These are phyloP conservation scores for Dolomedes plantarius DNA, from an alignment of 2,888 invertebrate genomes.

Conservation along the genomic window DNA sequence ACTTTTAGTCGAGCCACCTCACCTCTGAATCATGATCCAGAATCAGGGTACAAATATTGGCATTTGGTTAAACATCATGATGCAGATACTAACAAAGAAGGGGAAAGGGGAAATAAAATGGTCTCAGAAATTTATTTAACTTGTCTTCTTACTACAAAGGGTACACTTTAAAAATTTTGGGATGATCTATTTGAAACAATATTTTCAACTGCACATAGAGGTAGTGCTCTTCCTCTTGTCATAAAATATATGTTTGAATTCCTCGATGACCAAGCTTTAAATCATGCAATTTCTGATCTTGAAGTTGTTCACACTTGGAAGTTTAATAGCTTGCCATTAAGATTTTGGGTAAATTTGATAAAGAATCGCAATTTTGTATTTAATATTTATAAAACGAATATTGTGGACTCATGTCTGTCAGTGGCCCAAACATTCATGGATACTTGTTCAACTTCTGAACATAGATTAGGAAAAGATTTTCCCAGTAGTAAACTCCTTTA, in stretches of 20 bases:
- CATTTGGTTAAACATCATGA: constrained; percentile 90
- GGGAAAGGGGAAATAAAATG: constrained; percentile 97
- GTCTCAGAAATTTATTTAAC: constrained; percentile 99
- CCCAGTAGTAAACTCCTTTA: constrained; percentile 99
- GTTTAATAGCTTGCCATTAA: constrained; percentile 88
- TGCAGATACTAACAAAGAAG: constrained; percentile 93
- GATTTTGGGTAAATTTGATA: constrained; percentile 99
- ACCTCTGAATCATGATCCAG: constrained; percentile 83
- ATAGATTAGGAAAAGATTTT: constrained; percentile 98
- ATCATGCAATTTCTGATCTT: constrained; percentile 96
- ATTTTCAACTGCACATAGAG: constrained; percentile 97
- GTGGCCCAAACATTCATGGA: constrained; percentile 99
- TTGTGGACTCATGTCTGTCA: constrained; percentile 98
- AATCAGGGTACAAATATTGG: constrained; percentile 77
- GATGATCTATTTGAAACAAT: constrained; percentile 99
- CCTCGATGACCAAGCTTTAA: constrained; percentile 97
- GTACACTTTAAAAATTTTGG: constrained; percentile 94
- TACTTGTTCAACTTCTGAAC: constrained; percentile 98
- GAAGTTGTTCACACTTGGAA: constrained; percentile 99
- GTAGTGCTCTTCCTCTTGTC: constrained; percentile 95
- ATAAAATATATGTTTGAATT: constrained; percentile 99
- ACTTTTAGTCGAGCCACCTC: constrained; percentile 93
- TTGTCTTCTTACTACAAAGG: constrained; percentile 93
- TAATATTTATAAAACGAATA: constrained; percentile 98
- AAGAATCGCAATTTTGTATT: constrained; percentile 99